These are phyloP conservation scores for Trissolcus basalis DNA, from an alignment of 1,140 invertebrate species.

Conservation along the genomic window DNA sequence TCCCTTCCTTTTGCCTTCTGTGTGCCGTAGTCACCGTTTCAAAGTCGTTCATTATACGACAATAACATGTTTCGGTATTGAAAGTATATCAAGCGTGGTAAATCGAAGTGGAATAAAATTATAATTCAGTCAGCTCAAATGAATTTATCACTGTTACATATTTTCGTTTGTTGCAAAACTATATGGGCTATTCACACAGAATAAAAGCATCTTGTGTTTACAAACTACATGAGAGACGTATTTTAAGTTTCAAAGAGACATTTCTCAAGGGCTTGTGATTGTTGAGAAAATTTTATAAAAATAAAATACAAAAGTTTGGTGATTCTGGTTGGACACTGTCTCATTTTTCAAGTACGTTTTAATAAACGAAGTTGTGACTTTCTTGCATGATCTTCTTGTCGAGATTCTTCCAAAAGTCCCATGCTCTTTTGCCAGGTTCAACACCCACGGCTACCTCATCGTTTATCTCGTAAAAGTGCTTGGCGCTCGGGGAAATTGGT, in stretches of 20 bases:
- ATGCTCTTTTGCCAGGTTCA: constrained; percentile 26
- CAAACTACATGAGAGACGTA: too few relatives aligned
- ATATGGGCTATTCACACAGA: too few relatives aligned
- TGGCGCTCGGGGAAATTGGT: constrained; percentile 31
- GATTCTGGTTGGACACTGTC: too few relatives aligned
- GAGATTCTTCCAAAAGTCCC: constrained; percentile 47
- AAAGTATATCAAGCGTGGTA: constrained; percentile 1
- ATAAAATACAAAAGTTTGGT: too few relatives aligned
- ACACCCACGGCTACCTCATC: constrained; percentile 32
- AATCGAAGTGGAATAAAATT: not conserved
- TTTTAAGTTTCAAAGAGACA: too few relatives aligned
- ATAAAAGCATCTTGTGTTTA: too few relatives aligned
- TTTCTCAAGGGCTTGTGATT: too few relatives aligned
- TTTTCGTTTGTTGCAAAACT: too few relatives aligned
- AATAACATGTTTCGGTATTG: constrained; percentile 13
- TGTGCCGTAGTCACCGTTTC: constrained; percentile 9
- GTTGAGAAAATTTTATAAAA: too few relatives aligned
- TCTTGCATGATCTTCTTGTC: constrained; percentile 5
- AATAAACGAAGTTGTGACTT: constrained; percentile 2
- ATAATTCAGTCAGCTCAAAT: too few relatives aligned
- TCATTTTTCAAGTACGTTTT: too few relatives aligned
- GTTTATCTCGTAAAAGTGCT: constrained; percentile 45
- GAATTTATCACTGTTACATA: too few relatives aligned
- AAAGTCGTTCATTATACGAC: constrained; percentile 27
- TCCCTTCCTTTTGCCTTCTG: constrained; percentile 9